Percentiles rank a stretch among this genome's conserved stretches.
phyloP scores from a whole-genome alignment of 2,888 invertebrate genomes.

The Mesoligia furuncula region DNA sequence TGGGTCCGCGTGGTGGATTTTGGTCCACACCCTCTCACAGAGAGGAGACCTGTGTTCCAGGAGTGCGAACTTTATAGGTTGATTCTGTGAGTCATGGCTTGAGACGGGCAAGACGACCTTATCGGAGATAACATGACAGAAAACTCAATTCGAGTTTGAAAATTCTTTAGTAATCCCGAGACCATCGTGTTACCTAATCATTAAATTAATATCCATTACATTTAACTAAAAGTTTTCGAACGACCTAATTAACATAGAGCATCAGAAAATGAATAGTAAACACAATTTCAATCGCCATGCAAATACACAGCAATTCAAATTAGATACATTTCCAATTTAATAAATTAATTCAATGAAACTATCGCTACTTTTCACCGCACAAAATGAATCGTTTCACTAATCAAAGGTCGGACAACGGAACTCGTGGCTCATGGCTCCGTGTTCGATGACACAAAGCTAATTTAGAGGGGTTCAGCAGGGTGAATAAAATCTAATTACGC shows the following conservation, averaged over 20 bases:
- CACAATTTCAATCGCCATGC: conserved; percentile 12
- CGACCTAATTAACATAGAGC: background rate
- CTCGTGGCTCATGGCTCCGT: conserved; percentile 44
- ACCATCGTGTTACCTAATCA: background rate
- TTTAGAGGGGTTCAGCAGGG: conserved; percentile 67
- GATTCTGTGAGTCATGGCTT: too few species aligned
- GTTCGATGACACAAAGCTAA: conserved; percentile 64
- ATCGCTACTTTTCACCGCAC: conserved; percentile 24
- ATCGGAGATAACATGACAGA: background rate
- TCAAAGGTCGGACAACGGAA: conserved; percentile 38
- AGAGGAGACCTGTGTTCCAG: background rate
- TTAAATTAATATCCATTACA: background rate
- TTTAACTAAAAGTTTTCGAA: background rate
- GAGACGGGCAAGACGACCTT: too few species aligned
- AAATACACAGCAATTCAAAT: conserved; percentile 31
- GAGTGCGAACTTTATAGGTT: too few species aligned
- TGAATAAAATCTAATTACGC: conserved; percentile 73
- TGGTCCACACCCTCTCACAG: background rate
- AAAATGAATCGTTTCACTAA: conserved; percentile 41
- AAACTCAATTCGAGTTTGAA: background rate
- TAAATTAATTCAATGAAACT: conserved; percentile 6
- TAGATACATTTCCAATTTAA: conserved; percentile 14
- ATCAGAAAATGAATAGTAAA: conserved; percentile 9
- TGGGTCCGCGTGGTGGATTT: background rate
- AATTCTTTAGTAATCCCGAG: background rate